phyloP scores from a whole-genome alignment of 2,113 vertebrate genomes.

The Semicossyphus pulcher region DNA sequence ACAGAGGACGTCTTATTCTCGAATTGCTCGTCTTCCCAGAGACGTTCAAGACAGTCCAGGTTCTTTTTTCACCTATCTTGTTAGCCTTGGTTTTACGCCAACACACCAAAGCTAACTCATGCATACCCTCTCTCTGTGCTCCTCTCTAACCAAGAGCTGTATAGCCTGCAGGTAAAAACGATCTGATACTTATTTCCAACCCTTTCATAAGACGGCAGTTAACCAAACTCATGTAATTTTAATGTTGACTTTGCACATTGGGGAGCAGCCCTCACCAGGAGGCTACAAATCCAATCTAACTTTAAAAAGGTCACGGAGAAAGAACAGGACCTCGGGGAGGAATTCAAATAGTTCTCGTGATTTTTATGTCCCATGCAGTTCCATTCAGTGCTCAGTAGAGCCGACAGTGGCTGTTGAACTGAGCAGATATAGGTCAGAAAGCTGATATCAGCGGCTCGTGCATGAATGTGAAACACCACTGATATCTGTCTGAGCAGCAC shows the following conservation, averaged over 20 bases:
- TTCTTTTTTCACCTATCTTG: too few relatives aligned
- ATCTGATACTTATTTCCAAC: background rate
- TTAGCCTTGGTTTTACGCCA: background rate
- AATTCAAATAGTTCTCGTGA: background rate
- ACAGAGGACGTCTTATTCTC: constrained; percentile 9
- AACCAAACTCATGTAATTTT: background rate
- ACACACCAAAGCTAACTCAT: background rate
- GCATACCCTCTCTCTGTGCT: background rate
- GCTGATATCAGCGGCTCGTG: background rate
- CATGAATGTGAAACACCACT: background rate
- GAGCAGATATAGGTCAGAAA: constrained; percentile 15
- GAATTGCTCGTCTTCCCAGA: constrained; percentile 24
- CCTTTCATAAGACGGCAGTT: constrained; percentile 1
- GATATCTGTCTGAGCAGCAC: background rate
- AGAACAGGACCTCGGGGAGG: background rate
- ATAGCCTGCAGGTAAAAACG: constrained; percentile 14
- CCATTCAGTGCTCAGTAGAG: background rate
- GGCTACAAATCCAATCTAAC: constrained; percentile 11
- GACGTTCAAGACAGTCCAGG: too few relatives aligned
- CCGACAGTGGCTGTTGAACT: background rate
- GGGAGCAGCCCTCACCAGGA: constrained; percentile 8
- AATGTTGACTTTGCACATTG: constrained; percentile 17
- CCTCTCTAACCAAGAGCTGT: background rate
- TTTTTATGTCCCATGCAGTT: background rate
- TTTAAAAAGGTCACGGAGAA: constrained; percentile 15